Conservation (phyloP, 1,140 invertebrate genomes). For the Doryteuthis pealeii region DNA sequence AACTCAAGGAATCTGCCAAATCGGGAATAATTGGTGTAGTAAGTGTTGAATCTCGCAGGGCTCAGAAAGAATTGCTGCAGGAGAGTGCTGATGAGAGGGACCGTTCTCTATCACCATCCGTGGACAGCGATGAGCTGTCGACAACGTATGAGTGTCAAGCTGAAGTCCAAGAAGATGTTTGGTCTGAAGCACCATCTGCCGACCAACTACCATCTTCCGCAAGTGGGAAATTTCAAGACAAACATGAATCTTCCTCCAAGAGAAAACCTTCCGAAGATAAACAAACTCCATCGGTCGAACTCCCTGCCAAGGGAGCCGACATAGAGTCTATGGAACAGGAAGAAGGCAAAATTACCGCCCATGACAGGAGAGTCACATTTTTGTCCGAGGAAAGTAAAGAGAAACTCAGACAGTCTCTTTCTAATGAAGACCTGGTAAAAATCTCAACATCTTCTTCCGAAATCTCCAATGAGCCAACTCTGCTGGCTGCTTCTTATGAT, state of each 20-base stretch:
- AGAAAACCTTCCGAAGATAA: slow-evolving; percentile 52
- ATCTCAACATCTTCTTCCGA: slow-evolving; percentile 57
- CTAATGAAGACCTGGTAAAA: slow-evolving; percentile 54
- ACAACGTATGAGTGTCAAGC: slow-evolving; percentile 36
- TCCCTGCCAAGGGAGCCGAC: slow-evolving; percentile 34
- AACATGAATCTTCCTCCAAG: slow-evolving; percentile 51
- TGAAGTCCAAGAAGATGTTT: slow-evolving; percentile 31
- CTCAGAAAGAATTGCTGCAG: slow-evolving; percentile 50
- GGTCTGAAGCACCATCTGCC: slow-evolving; percentile 14
- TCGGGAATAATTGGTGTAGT: slow-evolving; percentile 32
- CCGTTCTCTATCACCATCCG: slow-evolving; percentile 48
- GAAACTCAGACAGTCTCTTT: slow-evolving; percentile 34
- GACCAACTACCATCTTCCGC: slow-evolving; percentile 17
- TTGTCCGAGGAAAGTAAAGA: slow-evolving; percentile 34
- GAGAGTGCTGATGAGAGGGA: slow-evolving; percentile 49
- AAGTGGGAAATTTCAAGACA: slow-evolving; percentile 2
- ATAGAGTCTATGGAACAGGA: slow-evolving; percentile 41
- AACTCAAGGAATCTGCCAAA: not conserved
- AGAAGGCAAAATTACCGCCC: slow-evolving; percentile 22
- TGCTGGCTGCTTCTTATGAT: slow-evolving; percentile 58
- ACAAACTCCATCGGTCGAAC: slow-evolving; percentile 52
- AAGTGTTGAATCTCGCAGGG: slow-evolving; percentile 46
- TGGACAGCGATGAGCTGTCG: slow-evolving; percentile 37
- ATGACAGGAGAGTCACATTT: slow-evolving; percentile 51
- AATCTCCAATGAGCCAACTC: slow-evolving; percentile 52